Percentiles rank a stretch among this genome's conserved stretches.
phyloP scores from a whole-genome alignment of 2,113 vertebrate species.

The Brienomyrus brachyistius region DNA sequence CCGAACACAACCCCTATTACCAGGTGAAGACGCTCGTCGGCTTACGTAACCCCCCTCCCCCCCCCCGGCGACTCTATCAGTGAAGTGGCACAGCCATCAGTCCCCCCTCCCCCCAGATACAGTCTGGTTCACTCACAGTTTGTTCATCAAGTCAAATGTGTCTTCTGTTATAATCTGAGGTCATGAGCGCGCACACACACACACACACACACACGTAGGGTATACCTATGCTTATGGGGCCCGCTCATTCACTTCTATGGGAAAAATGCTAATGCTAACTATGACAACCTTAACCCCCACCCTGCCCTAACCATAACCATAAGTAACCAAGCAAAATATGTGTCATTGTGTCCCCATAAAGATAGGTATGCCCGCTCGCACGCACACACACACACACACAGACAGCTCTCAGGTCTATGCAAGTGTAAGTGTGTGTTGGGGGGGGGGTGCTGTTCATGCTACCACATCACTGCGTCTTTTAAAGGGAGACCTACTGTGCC shows the following conservation, averaged over 20 bases:
- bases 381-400: not conserved
- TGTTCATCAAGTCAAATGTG: not conserved
- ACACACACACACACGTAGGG: not conserved
- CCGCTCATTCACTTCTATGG: too few species aligned
- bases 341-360: too few species aligned
- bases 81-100: not conserved
- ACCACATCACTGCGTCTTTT: not conserved
- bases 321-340: too few species aligned
- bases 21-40: slow-evolving; percentile 41
- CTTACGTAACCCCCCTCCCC: not conserved
- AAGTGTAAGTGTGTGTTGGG: not conserved
- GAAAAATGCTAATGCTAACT: too few species aligned
- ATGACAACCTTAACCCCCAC: too few species aligned
- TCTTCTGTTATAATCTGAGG: not conserved
- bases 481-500: not conserved
- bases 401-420: not conserved
- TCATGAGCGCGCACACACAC: not conserved
- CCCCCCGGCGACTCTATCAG: not conserved
- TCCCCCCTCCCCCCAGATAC: not conserved
- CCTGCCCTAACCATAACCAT: too few species aligned
- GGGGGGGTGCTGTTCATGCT: too few species aligned
- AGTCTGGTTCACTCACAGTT: not conserved
- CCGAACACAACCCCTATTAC: slow-evolving; percentile 35
- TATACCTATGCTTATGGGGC: too few species aligned
- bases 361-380: too few species aligned